phyloP scores from a whole-genome alignment of 2,113 vertebrate species.

The Sylvietta virens region DNA sequence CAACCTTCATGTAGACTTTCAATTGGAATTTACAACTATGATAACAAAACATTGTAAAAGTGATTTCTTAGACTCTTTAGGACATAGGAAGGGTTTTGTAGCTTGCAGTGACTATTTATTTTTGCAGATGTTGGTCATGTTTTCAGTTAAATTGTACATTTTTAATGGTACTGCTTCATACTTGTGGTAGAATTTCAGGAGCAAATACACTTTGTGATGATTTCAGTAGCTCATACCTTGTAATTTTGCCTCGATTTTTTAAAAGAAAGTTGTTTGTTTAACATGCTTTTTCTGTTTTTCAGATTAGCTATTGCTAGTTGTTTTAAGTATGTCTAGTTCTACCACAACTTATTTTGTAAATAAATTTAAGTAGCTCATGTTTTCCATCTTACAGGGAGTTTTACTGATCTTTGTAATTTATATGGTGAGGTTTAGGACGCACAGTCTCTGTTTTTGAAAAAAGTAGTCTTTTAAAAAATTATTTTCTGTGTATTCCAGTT shows the following conservation, averaged over 20 bases:
- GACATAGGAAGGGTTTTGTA: background rate
- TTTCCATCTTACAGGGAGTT: background rate
- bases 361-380: background rate
- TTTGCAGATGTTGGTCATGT: background rate
- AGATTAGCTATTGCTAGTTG: background rate
- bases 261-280: background rate
- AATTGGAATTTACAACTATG: background rate
- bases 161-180: background rate
- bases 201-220: background rate
- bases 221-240: background rate
- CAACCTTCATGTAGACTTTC: background rate
- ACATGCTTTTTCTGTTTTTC: background rate
- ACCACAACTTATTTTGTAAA: background rate
- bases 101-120: background rate
- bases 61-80: background rate
- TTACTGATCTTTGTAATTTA: background rate
- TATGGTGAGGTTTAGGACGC: background rate
- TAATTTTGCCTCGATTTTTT: accelerated
- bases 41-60: background rate
- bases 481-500: constrained; percentile 36
- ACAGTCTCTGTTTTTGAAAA: background rate
- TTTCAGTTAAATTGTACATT: background rate
- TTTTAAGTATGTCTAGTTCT: background rate
- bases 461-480: background rate
- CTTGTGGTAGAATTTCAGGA: background rate